A percentile compares a stretch with the other conserved stretches of the same genome.
Evolutionary conservation across 2,797 vertebrate species (phyloP).

Genomic region (Jordanella pulchra): DNA sequence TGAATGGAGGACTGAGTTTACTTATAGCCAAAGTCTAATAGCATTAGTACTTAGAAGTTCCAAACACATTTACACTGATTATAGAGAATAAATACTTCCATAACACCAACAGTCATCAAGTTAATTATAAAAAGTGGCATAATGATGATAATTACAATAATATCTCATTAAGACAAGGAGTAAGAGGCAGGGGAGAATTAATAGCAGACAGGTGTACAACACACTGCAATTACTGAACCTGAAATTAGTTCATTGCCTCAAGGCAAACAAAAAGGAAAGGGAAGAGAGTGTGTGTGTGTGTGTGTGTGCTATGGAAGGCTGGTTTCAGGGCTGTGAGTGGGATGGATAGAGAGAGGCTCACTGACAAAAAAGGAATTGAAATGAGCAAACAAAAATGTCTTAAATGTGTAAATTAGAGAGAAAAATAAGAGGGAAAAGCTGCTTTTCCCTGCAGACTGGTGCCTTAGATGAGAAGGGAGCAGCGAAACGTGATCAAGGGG

Average conservation of each 20-base stretch:
- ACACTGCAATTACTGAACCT: conserved; percentile 96
- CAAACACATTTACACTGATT: conserved; percentile 63
- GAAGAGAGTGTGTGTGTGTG: conserved; percentile 66
- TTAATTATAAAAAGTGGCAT: conserved; percentile 81
- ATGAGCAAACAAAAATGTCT: conserved; percentile 98
- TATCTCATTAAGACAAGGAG: conserved; percentile 86
- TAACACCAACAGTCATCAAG: conserved; percentile 81
- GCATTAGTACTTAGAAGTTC: conserved; percentile 33
- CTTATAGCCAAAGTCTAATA: conserved; percentile 46
- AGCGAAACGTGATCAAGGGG: conserved; percentile 95
- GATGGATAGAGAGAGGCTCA: conserved; percentile 81
- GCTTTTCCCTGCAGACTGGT: conserved; percentile 91
- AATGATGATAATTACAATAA: conserved; percentile 87
- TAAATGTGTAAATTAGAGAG: conserved; percentile 99
- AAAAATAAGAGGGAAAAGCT: conserved; percentile 93
- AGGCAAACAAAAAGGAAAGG: conserved; percentile 88
- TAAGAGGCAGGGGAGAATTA: conserved; percentile 85
- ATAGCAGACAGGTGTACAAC: conserved; percentile 99
- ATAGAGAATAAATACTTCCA: conserved; percentile 75
- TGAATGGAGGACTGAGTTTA: conserved; percentile 57
- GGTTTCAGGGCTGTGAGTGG: conserved; percentile 45
- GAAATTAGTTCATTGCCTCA: conserved; percentile 96
- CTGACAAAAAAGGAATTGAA: conserved; percentile 91
- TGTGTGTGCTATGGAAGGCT: conserved; percentile 25
- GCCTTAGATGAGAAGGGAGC: conserved; percentile 92